These are phyloP conservation scores for Limnodromus scolopaceus DNA, from an alignment of 2,797 vertebrate genomes.

Conservation along the genomic window DNA sequence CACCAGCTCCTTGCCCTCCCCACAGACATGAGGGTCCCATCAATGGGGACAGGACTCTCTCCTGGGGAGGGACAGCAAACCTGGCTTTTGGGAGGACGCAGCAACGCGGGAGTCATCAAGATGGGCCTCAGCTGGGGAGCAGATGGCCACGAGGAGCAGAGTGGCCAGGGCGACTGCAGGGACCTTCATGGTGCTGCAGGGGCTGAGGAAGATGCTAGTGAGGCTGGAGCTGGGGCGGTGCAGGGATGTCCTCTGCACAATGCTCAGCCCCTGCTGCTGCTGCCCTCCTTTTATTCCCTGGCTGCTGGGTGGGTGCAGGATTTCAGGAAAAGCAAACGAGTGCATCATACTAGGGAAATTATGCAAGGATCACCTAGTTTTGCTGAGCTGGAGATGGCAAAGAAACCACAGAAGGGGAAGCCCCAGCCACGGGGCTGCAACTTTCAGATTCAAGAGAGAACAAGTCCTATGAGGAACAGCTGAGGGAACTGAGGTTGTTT, in stretches of 20 bases:
- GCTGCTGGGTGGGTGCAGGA: neutral
- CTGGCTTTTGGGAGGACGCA: rapidly evolving
- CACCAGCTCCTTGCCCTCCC: neutral
- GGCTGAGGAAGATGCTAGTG: rapidly evolving
- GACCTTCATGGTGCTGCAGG: neutral
- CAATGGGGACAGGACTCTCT: neutral
- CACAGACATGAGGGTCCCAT: neutral
- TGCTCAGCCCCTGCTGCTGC: neutral
- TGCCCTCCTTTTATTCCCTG: neutral
- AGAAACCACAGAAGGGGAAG: neutral
- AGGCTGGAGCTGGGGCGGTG: neutral
- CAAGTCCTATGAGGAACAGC: neutral
- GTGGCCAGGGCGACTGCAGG: rapidly evolving
- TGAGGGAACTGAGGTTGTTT: neutral
- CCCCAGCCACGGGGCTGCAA: rapidly evolving
- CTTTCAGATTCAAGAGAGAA: neutral
- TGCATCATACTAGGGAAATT: neutral
- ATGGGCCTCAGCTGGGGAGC: neutral
- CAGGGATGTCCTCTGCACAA: rapidly evolving
- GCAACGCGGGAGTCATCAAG: rapidly evolving
- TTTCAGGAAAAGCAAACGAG: neutral
- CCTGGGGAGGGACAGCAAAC: neutral
- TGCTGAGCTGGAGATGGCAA: neutral
- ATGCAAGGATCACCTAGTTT: neutral
- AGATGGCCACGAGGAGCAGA: neutral